Evolutionary conservation across 2,888 invertebrate species (phyloP).

Genomic region (Ectobius pallidus): DNA sequence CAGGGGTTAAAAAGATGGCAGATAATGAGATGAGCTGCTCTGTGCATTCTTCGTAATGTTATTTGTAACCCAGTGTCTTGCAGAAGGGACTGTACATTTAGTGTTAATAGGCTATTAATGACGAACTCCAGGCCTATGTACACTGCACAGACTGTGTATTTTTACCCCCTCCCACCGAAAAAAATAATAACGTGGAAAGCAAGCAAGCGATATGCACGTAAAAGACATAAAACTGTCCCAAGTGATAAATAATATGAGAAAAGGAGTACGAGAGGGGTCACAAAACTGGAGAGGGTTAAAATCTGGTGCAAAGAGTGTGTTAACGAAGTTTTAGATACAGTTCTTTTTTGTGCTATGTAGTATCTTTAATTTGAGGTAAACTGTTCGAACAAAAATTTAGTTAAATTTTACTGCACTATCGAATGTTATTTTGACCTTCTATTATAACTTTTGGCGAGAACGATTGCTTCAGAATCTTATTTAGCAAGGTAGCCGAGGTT

Average conservation of each 20-base stretch:
- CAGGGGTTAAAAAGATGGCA: not conserved
- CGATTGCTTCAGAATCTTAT: no score
- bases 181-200: constrained; percentile 1
- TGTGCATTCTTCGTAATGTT: constrained; percentile 14
- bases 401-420: no score
- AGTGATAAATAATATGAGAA: constrained; percentile 27
- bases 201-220: constrained; percentile 32
- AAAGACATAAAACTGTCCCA: constrained; percentile 31
- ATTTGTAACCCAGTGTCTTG: constrained; percentile 6
- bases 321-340: not conserved
- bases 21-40: constrained; percentile 1
- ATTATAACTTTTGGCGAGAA: no score
- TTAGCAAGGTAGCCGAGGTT: no score
- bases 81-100: not conserved
- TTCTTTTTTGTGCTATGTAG: no score
- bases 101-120: constrained; percentile 36
- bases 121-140: not conserved
- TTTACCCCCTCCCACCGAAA: not conserved
- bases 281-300: not conserved
- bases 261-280: not conserved
- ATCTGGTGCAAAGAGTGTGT: not conserved
- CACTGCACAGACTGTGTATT: not conserved
- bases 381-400: no score
- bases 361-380: no score
- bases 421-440: no score